Base-by-base conservation (phyloP, 2,113 vertebrate species). In the Progne subis region DNA sequence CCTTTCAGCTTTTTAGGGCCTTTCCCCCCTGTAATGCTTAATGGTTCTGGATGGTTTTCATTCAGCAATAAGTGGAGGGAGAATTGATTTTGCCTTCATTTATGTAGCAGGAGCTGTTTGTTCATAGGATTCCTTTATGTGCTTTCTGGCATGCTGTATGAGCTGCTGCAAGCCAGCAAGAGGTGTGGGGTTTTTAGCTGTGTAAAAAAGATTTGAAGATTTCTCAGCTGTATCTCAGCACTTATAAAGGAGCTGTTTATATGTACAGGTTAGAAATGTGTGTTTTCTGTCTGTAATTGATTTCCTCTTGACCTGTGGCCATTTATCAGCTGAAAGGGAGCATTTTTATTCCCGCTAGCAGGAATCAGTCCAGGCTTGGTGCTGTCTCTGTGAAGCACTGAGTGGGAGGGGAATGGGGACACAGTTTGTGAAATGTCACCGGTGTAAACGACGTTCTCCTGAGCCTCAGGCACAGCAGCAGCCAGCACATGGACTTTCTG, bases 351-450 rank as follows among this genome's bases (percentile, higher is more conserved):
- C 46, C 39, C 52, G 67, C 31, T 57, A 59, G 52, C 32, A 16
- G 57, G 64, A 50, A 41, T 77, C 81, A 59, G 55, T 59, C 85
- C 49, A 6, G 76, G 72, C 68, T 63, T 12, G 43, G 52, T 69
- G 68, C 70, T 59, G 67, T 49, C 46, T 91, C 65, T 80, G 50
- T 92, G 68, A 60, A 43, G 71, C 60, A 71, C 29, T 21, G 64
- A 70, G 89, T 90, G 88, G 79, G 93, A 91, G 85, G 47, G 84
- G 74, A 37, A 37, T 14, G 71, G 84, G 94, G 85, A 65, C 61
- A 39, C 74, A 87, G 57, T 92, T 85, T 76, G 87, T 63, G 80
- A 91, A 96, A 92, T 92, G 78, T 82, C 89, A 92, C 63, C 10
- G 3, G 24, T 46, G 64, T 87, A 95, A 94, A 91, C 91, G n/a